These are phyloP conservation scores for Babyrousa celebensis DNA, from an alignment of 2,797 vertebrate genomes.

Conservation along the genomic window DNA sequence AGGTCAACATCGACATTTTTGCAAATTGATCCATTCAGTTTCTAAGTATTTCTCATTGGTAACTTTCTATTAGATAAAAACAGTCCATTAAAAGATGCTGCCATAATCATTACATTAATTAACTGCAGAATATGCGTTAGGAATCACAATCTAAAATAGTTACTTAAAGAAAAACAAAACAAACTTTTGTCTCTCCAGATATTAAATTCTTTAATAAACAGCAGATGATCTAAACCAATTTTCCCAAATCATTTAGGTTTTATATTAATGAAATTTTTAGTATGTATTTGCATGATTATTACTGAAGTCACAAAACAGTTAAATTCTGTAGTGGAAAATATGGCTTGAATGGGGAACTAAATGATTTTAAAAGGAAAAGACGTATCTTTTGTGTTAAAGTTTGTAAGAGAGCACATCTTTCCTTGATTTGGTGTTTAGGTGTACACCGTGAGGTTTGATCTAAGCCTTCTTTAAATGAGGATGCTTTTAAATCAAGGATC, in stretches of 20 bases:
- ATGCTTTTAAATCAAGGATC: background rate
- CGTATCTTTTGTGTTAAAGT: background rate
- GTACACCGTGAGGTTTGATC: background rate
- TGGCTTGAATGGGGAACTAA: background rate
- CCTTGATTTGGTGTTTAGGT: background rate
- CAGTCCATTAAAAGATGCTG: background rate
- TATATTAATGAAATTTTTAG: background rate
- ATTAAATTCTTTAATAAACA: slow-evolving; percentile 46
- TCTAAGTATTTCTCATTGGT: slow-evolving; percentile 48
- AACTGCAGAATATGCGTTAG: background rate
- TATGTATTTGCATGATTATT: slow-evolving; percentile 1
- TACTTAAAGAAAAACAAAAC: background rate
- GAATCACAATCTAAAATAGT: slow-evolving; percentile 13
- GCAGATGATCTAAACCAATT: background rate
- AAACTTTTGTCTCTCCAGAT: background rate
- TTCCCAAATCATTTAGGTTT: slow-evolving; percentile 25
- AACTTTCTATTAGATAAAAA: slow-evolving; percentile 16
- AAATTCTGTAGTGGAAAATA: slow-evolving; percentile 29
- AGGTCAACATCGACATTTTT: background rate
- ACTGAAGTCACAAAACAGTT: background rate
- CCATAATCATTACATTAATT: slow-evolving; percentile 20
- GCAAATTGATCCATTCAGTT: background rate
- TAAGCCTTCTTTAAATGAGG: background rate
- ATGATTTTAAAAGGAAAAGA: slow-evolving; percentile 7
- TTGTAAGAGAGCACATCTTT: background rate